Conservation (phyloP, 1,140 invertebrate genomes). For the Caenorhabditis brenneri region DNA sequence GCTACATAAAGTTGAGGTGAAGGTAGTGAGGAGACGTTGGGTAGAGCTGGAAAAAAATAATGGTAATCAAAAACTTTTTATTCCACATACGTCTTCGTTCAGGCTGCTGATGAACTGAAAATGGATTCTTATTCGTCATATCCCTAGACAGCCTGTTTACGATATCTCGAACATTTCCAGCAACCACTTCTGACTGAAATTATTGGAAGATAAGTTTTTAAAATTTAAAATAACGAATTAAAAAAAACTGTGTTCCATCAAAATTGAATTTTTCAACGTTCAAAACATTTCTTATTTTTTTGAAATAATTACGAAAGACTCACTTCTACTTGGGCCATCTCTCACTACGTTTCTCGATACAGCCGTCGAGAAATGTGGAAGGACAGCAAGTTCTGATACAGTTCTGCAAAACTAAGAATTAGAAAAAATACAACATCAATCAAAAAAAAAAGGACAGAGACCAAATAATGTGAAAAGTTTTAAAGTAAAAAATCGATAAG, state of each 20-base stretch:
- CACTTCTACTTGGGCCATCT: conserved; percentile 13
- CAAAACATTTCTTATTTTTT: neutral
- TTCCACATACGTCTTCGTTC: neutral
- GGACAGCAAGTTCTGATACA: neutral
- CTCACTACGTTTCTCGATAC: neutral
- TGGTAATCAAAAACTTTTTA: neutral
- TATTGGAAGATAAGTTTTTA: neutral
- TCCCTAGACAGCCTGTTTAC: neutral
- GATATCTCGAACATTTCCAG: conserved; percentile 19
- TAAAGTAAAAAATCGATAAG: conserved; percentile 14
- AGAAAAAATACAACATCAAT: no score
- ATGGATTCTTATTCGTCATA: neutral
- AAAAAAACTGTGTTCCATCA: neutral
- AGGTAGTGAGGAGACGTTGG: neutral
- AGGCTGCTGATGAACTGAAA: neutral
- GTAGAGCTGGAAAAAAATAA: neutral
- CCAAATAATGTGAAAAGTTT: neutral
- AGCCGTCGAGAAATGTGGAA: neutral
- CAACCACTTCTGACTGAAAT: neutral
- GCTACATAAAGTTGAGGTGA: conserved; percentile 12
- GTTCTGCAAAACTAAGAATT: neutral
- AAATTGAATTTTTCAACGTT: neutral
- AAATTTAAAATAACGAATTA: neutral
- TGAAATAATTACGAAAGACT: neutral
- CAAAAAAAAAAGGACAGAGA: neutral